phyloP scores from a whole-genome alignment of 2,113 vertebrate genomes.

The Paedocypris sp. region DNA sequence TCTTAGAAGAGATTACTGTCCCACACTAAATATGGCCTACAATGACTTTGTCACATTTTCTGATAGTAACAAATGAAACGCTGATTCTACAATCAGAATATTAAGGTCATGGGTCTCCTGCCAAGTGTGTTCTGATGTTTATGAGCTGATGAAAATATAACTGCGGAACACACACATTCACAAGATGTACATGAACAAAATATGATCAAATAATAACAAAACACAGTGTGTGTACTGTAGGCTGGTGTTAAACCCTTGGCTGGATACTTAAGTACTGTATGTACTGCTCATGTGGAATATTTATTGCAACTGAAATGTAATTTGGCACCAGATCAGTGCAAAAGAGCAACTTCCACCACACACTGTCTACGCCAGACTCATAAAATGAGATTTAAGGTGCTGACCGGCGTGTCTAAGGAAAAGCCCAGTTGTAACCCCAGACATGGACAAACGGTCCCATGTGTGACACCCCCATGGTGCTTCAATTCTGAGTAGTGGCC shows the following conservation, averaged over 20 bases:
- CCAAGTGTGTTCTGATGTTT: not conserved
- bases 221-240: not conserved
- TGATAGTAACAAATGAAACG: conserved; percentile 5
- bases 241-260: not conserved
- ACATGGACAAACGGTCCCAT: conserved; percentile 7
- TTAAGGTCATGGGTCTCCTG: not conserved
- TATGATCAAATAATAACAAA: not conserved
- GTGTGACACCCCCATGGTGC: conserved; percentile 12
- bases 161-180: no score
- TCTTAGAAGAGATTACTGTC: conserved; percentile 83
- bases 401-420: not conserved
- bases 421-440: not conserved
- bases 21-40: conserved; percentile 81
- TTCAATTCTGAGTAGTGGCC: conserved; percentile 8
- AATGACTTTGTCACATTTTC: conserved; percentile 30
- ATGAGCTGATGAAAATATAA: no score
- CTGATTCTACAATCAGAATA: not conserved
- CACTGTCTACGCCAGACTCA: not conserved
- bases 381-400: not conserved
- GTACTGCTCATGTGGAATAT: not conserved
- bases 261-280: not conserved
- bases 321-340: conserved; percentile 3
- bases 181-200: not conserved
- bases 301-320: not conserved
- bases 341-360: not conserved